Base-by-base conservation (phyloP, 2,797 vertebrate genomes). In the Ibycter americanus region DNA sequence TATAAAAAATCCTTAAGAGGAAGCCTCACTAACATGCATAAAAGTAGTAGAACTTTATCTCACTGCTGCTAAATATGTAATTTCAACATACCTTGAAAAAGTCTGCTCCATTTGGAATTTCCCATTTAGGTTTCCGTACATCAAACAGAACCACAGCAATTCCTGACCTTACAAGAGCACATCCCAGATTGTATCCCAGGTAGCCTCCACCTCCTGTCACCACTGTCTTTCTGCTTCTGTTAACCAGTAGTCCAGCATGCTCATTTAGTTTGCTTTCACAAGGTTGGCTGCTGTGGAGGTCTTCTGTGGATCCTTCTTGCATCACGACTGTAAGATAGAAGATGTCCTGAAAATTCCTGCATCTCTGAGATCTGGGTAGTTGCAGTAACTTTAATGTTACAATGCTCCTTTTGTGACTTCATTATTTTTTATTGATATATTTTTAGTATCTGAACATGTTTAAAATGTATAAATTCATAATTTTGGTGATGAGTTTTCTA, bases 201-300 rank as follows among this genome's bases (percentile, higher is more conserved):
- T 99, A 99, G 29, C 99, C 99, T 6, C 98, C 98, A 18, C 99
- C 99, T 83, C 99, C 99, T 0, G 99, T 99, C 92, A 99, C 99
- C 96, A 99, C 31, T 38, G 98, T 98, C 97, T 97, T 99, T 70
- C 94, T 90, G 63, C 65, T 68, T 19, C 87, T 44, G 11, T 32
- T 31, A n/a, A 47, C 51, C 22, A 31, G 27, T 2, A 71, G 73
- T 47, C 92, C 97, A 31, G 97, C 87, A 19, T 91, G 94, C 46
- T 93, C 80, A 0, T 84, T 66, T 44, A 77, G 95, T 32, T 46
- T 91, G 87, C 97, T 97, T 89, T 95, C 97, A 3, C 32, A 80
- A 34, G n/a, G 61, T 44, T 83, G 97, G 89, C 95, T 96, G 77
- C 91, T 61, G 52, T 83, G 95, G 12, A 90, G 89, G 8, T 20